A percentile compares a stretch with the other conserved stretches of the same genome.
Evolutionary conservation across 2,797 vertebrate species (phyloP).

Genomic region (Distichodus sexfasciatus): DNA sequence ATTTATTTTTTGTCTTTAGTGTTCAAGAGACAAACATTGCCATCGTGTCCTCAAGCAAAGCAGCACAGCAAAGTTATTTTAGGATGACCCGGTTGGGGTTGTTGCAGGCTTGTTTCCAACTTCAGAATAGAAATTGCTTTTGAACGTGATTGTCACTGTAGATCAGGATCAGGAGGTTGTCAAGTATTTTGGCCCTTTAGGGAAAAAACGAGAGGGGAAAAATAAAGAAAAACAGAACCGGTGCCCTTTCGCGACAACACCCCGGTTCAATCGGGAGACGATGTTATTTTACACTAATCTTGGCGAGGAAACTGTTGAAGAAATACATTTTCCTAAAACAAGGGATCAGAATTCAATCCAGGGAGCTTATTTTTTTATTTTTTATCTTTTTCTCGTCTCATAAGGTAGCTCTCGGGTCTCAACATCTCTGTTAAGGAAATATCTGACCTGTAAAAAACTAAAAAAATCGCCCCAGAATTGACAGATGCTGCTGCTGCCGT

Average conservation of each 20-base stretch:
- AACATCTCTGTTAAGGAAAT: neutral
- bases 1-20: too few species aligned
- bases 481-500: neutral
- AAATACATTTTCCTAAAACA: conserved; percentile 49
- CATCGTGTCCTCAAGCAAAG: neutral
- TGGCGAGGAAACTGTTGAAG: conserved; percentile 40
- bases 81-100: conserved; percentile 11
- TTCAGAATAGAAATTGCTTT: conserved; percentile 51
- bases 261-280: conserved; percentile 54
- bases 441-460: too few species aligned
- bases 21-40: neutral
- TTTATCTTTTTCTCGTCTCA: conserved; percentile 3
- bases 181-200: conserved; percentile 50
- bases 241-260: conserved; percentile 59
- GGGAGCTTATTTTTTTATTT: conserved; percentile 45
- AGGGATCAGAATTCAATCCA: conserved; percentile 56
- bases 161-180: conserved; percentile 57
- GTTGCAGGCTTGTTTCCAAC: conserved; percentile 23
- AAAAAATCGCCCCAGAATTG: too few species aligned
- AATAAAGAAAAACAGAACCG: conserved; percentile 25
- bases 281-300: conserved; percentile 66
- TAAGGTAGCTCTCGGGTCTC: conserved; percentile 2
- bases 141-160: conserved; percentile 54
- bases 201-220: conserved; percentile 2
- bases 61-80: neutral